Evolutionary conservation across 2,888 invertebrate species (phyloP).

Genomic region (Tolmerus cingulatus): DNA sequence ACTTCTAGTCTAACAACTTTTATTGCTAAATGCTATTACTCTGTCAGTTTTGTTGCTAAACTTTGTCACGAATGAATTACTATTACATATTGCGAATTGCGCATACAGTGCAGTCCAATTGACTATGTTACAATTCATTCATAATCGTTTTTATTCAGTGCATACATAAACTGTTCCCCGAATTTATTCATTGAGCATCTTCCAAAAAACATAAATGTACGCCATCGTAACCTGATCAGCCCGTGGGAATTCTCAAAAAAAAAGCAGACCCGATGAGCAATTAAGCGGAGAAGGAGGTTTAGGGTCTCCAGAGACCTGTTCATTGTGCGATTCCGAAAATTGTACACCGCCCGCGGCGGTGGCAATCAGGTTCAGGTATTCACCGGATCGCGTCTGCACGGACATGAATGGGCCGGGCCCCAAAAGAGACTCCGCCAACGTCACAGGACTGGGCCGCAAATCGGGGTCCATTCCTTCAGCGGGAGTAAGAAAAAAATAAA

Average conservation of each 20-base stretch:
- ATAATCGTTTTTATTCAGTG: background rate
- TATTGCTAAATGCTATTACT: no score
- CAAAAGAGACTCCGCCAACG: background rate
- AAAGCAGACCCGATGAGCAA: constrained; percentile 1
- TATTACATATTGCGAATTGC: no score
- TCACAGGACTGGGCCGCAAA: background rate
- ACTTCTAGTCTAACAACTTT: no score
- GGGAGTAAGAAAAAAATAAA: background rate
- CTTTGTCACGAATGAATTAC: no score
- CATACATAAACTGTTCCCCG: background rate
- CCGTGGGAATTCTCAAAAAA: constrained; percentile 23
- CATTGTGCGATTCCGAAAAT: constrained; percentile 25
- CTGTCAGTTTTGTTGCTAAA: no score
- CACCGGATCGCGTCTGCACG: background rate
- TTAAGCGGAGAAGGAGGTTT: constrained; percentile 8
- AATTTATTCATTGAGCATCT: background rate
- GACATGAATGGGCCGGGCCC: background rate
- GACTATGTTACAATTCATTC: background rate
- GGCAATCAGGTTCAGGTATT: background rate
- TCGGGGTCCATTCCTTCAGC: background rate
- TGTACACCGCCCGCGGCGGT: background rate
- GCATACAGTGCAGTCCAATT: background rate
- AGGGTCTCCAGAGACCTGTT: background rate
- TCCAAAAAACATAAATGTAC: background rate
- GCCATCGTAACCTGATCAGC: constrained; percentile 12